Evolutionary conservation across 2,113 vertebrate genomes (phyloP).

Genomic region (Pyxicephalus adspersus): DNA sequence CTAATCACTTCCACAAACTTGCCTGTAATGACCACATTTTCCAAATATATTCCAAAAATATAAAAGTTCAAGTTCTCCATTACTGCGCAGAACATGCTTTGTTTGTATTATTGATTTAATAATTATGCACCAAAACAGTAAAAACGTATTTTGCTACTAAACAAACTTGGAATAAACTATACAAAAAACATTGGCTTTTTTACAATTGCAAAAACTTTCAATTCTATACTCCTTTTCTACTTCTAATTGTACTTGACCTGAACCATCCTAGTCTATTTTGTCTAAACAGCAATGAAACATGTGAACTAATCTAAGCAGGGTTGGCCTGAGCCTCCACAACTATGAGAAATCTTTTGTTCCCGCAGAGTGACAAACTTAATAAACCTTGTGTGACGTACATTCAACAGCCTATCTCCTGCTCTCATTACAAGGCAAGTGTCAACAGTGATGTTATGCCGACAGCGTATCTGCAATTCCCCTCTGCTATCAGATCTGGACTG

Average conservation of each 20-base stretch:
- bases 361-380: background rate
- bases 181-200: background rate
- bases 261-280: slow-evolving; percentile 53
- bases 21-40: too few species aligned
- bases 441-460: slow-evolving; percentile 48
- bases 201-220: background rate
- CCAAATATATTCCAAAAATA: too few species aligned
- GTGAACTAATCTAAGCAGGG: slow-evolving; percentile 47
- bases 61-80: too few species aligned
- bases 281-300: slow-evolving; percentile 58
- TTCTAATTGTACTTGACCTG: background rate
- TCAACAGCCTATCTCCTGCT: slow-evolving; percentile 40
- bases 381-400: slow-evolving; percentile 60
- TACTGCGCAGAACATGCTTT: too few species aligned
- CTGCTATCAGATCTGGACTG: background rate
- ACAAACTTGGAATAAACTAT: background rate
- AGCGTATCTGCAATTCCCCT: slow-evolving; percentile 51
- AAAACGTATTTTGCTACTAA: background rate
- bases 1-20: too few species aligned
- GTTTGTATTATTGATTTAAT: too few species aligned
- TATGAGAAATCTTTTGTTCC: background rate
- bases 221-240: background rate
- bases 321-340: slow-evolving; percentile 42
- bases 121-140: too few species aligned
- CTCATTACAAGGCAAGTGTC: slow-evolving; percentile 32